Percentiles rank a stretch among this genome's conserved stretches.
These are phyloP conservation scores for Oophaga sylvatica DNA, from an alignment of 2,797 vertebrate species.

Conservation along the genomic window DNA sequence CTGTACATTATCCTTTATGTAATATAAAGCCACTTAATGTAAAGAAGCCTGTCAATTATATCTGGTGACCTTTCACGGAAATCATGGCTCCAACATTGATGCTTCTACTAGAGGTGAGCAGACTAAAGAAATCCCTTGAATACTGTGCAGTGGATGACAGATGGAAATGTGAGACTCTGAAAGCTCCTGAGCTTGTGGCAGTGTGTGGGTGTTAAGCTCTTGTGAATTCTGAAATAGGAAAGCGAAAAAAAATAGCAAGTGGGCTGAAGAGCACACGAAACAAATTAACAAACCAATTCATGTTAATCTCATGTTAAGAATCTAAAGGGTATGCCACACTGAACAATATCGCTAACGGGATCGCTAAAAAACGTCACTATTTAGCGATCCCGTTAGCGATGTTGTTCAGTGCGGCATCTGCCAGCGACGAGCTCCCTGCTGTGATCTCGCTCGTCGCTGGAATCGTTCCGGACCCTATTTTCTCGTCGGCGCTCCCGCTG, in stretches of 20 bases:
- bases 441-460: too few species aligned
- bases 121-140: not conserved
- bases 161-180: slow-evolving; percentile 46
- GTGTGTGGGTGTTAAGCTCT: slow-evolving; percentile 53
- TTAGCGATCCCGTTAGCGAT: too few species aligned
- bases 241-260: slow-evolving; percentile 43
- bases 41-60: slow-evolving; percentile 1
- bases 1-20: not conserved
- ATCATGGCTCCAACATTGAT: not conserved
- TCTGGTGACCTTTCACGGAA: not conserved
- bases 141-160: slow-evolving; percentile 33
- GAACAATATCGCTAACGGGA: too few species aligned
- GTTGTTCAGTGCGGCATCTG: too few species aligned
- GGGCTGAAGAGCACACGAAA: slow-evolving; percentile 32
- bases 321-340: too few species aligned
- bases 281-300: not conserved
- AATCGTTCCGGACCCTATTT: too few species aligned
- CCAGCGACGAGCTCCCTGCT: too few species aligned
- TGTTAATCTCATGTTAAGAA: not conserved
- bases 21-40: not conserved
- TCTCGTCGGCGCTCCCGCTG: too few species aligned
- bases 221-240: slow-evolving; percentile 51
- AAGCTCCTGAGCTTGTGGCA: slow-evolving; percentile 44
- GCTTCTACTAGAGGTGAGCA: not conserved
- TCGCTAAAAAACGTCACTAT: too few species aligned